Evolutionary conservation across 2,888 invertebrate genomes (phyloP), one percentile per base, ranked within the genome.

Genomic region (Tridacna gigas): DNA sequence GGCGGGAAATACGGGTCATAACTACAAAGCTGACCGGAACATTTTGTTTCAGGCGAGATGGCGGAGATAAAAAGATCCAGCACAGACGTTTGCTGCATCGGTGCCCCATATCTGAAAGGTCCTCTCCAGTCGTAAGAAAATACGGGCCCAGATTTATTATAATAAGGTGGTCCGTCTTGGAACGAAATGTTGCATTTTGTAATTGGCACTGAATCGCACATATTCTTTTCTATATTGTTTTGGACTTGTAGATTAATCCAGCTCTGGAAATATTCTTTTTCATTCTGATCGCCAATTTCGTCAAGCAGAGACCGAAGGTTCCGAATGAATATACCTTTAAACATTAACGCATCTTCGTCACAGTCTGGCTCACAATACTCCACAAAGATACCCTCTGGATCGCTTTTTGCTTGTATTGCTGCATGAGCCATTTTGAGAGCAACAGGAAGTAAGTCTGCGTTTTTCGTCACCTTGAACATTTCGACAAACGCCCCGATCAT

Each of bases 111-210:
- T 11, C 80, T 82, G 45, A 89, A 90, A 0, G 90, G 90, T 5
- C 91, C 91, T 18, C 83, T 79, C 91, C 91, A 91, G 48, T 87
- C 77, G 15, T 86, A 79, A 13, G 88, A 88, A 81, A 91, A 91
- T 0, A 90, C 90, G 0, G 91, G 91, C 18, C 89, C 89, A n/a
- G 89, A 86, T 28, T 80, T 78, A 26, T 86, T 87, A 48, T 74
- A 90, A 76, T 82, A 91, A 13, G 91, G 88, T 11, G 89, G 89
- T 0, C 91, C 91, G 65, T 91, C 91, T 71, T 88, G 74, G 67
- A 83, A 90, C 18, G 87, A 84, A 11, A 91, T 88, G n/a, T 89
- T 90, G 56, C 91, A 90, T 61, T 85, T 77, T n/a, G 84, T 79
- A 20, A 89, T 89, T 18, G 89, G 89, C 0, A 26, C 69, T 37